Evolutionary conservation across 1,140 invertebrate genomes (phyloP), one percentile per base, ranked within the genome.

Genomic region (Bombus polaris): DNA sequence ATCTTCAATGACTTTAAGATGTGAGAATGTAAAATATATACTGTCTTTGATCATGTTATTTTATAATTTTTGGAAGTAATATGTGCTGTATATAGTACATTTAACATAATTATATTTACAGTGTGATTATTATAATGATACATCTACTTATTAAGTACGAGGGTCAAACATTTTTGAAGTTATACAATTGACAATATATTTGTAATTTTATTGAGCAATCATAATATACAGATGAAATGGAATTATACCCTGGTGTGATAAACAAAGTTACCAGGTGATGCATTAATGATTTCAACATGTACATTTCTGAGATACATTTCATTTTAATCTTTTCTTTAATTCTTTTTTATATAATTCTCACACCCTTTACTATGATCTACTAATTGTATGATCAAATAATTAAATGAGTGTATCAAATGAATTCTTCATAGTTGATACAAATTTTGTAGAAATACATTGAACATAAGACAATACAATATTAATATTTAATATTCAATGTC

Each of bases 181-280:
- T 62, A n/a, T 70, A 70, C 59, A 89, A 74, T 82, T 89, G 85
- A 35, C 81, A 80, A 66, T 39, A 39, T 53, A 73, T 83, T 66
- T 83, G 47, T 47, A 15, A 5, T 65, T 84, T 71, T 74, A 82
- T 89, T 89, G 35, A 68, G 80, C 72, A 88, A 81, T 81, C 35
- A 68, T 32, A 39, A 77, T 76, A 70, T 68, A 75, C n/a, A 62
- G 25, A 57, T 53, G 22, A 42, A 70, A 62, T 35, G 35, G 18
- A 78, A 73, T 59, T 81, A 12, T 42, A 74, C 25, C 71, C 1
- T 39, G 15, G 22, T 47, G 18, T 62, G n/a, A 28, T 83, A 86
- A 86, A 89, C 74, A 85, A 66, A 73, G 42, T 65, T 74, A 85
- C 6, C 62, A 73, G 9, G 4, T n/a, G 35, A 53, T 73, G 25